phyloP scores from a whole-genome alignment of 2,888 invertebrate genomes.

The Lasioglossum marginatum region DNA sequence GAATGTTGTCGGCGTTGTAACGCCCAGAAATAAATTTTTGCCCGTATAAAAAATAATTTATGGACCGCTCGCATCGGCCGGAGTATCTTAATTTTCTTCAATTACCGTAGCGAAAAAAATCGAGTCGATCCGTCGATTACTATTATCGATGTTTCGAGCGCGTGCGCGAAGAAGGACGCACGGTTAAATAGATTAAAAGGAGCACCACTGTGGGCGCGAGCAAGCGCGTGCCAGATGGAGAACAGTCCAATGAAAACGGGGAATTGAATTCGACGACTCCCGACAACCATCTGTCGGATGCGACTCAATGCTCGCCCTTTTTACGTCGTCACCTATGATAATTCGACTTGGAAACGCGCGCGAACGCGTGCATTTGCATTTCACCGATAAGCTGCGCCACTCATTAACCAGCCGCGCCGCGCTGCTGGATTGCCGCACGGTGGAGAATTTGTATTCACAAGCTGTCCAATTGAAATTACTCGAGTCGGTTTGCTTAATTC shows the following conservation, averaged over 20 bases:
- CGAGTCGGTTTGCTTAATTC: constrained; percentile 25
- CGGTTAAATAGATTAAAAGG: neutral
- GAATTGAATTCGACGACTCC: constrained; percentile 35
- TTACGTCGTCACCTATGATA: constrained; percentile 68
- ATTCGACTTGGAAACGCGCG: constrained; percentile 70
- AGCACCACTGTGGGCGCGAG: neutral
- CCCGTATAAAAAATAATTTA: neutral
- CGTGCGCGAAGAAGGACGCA: neutral
- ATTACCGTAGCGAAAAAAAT: constrained; percentile 1
- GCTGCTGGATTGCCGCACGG: constrained; percentile 25
- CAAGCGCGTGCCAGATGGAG: constrained; percentile 44
- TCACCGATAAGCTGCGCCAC: constrained; percentile 57
- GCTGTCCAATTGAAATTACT: constrained; percentile 62
- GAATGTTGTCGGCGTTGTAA: neutral
- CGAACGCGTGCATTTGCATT: constrained; percentile 70
- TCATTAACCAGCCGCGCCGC: constrained; percentile 55
- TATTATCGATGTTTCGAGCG: neutral
- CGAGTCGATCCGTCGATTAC: neutral
- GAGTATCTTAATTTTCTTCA: constrained; percentile 13
- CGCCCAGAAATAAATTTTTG: neutral
- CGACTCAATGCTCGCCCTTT: constrained; percentile 24
- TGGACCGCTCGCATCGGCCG: neutral
- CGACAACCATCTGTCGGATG: constrained; percentile 67
- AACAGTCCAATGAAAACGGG: constrained; percentile 29
- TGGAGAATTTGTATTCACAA: constrained; percentile 52